Conservation (phyloP, 2,888 invertebrate genomes). For the Acronicta aceris region DNA sequence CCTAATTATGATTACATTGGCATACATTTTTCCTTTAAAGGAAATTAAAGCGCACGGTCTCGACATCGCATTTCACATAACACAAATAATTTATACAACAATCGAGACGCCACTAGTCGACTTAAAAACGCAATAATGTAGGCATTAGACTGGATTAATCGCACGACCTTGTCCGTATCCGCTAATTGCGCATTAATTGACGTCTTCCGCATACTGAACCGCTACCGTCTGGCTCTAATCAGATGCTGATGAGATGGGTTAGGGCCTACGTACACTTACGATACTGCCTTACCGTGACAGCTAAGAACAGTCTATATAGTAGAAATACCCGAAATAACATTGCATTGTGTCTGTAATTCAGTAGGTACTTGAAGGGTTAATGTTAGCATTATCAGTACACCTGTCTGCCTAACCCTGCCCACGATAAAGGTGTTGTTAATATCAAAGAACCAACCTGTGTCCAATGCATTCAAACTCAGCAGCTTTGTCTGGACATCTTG, state of each 20-base stretch:
- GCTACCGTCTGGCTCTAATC: conserved; percentile 18
- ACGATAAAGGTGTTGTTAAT: too few species aligned
- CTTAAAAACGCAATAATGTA: conserved; percentile 47
- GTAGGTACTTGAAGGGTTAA: too few species aligned
- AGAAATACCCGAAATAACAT: too few species aligned
- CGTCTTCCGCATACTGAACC: conserved; percentile 41
- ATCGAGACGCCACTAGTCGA: conserved; percentile 26
- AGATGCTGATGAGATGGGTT: conserved; percentile 37
- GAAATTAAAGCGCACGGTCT: neutral
- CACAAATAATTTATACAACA: conserved; percentile 25
- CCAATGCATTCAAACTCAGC: too few species aligned
- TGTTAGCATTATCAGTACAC: too few species aligned
- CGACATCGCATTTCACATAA: neutral
- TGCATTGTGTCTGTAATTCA: too few species aligned
- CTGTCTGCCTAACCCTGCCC: too few species aligned
- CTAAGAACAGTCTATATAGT: too few species aligned
- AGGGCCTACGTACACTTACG: neutral
- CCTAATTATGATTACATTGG: too few species aligned
- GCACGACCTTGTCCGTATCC: conserved; percentile 52
- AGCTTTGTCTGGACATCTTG: too few species aligned
- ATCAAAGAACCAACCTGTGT: too few species aligned
- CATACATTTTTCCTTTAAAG: neutral
- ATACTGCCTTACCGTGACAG: neutral
- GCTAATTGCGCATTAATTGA: conserved; percentile 52
- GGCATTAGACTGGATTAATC: conserved; percentile 40